Base-by-base conservation (phyloP, 2,888 invertebrate species). In the Eilema sororculum region DNA sequence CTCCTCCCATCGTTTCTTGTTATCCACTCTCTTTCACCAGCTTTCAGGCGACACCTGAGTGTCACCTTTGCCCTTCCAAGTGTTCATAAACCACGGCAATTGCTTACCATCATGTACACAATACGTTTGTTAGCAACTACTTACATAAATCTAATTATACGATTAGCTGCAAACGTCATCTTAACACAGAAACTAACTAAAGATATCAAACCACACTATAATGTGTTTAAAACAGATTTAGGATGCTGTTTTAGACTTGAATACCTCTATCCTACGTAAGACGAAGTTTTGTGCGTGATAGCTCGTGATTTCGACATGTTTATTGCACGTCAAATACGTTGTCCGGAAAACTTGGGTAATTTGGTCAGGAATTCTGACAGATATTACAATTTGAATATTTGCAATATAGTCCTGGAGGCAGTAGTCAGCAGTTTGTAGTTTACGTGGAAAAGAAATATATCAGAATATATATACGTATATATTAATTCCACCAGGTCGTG, bases 341-440 rank as follows among this genome's bases (percentile, higher is more conserved):
- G 52, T 67, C 72, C 57, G 69, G 52, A 72, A 78, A 80, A 74
- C 73, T 69, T 69, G 65, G 72, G 68, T 77, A 68, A 78, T 81
- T 78, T 76, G 67, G 46, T 68, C 72, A 68, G 74, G 81, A 77
- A 81, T 80, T 76, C 71, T 68, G 76, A 78, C 70, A 73, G 67
- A 57, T 41, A 73, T 81, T 76, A 73, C 79, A 81, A 68, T 70
- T 69, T 57, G 28, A 72, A 70, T 76, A 78, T 79, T 81, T 73
- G 41, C 56, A 71, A 68, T 76, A 30, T 33, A 60, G 30, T 12
- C n/a, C n/a, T 30, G 20, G n/a, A 60, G 60, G 13, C 24, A 25
- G 57, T 25, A 24, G 24, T 10, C 13, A 25, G 5, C 16, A 12
- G 22, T 24, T 22, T 12, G 24, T 58, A 13, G 25, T 25, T 24